phyloP scores from a whole-genome alignment of 2,797 vertebrate genomes.

The Adrianichthys oophorus region DNA sequence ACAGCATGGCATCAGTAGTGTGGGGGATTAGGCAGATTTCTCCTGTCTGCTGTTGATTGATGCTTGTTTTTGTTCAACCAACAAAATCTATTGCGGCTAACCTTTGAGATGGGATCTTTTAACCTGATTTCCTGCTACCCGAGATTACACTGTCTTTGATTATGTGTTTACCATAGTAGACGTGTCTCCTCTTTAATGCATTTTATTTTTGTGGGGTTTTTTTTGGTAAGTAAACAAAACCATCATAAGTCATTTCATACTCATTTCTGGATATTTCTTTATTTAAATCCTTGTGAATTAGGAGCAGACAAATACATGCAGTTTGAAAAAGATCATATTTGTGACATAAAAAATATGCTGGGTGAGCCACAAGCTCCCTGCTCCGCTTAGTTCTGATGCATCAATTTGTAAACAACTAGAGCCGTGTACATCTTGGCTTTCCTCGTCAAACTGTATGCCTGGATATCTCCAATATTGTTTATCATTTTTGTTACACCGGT shows the following conservation, averaged over 20 bases:
- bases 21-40: conserved; percentile 58
- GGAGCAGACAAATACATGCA: no score
- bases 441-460: no score
- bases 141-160: conserved; percentile 22
- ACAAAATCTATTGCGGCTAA: conserved; percentile 37
- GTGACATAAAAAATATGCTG: no score
- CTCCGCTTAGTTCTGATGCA: no score
- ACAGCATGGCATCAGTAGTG: conserved; percentile 56
- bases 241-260: conserved; percentile 11
- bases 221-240: conserved; percentile 12
- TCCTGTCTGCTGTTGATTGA: conserved; percentile 41
- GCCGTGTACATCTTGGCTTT: no score
- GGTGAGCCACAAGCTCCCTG: no score
- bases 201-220: neutral
- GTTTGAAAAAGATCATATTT: no score
- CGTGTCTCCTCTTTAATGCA: conserved; percentile 5
- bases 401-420: no score
- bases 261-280: no score
- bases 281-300: no score
- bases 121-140: conserved; percentile 44
- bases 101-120: conserved; percentile 38
- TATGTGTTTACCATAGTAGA: conserved; percentile 20
- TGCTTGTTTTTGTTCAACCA: conserved; percentile 43
- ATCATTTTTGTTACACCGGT: no score
- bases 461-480: no score